Percentiles rank a stretch among this genome's conserved stretches.
phyloP scores from a whole-genome alignment of 2,113 vertebrate species.

The Notiomystis cincta region DNA sequence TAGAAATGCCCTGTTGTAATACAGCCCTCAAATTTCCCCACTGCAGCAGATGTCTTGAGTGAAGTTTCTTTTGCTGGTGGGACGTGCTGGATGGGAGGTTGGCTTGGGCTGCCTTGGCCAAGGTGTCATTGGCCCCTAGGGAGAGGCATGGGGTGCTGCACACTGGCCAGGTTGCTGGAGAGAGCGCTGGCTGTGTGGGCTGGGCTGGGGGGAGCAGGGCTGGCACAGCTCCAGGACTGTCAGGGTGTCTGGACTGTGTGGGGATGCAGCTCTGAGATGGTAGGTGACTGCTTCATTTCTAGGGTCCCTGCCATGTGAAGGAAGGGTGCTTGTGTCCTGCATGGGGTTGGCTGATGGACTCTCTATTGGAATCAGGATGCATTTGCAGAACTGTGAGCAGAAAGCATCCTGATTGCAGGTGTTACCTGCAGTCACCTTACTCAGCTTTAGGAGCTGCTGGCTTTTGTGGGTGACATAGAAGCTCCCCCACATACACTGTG shows the following conservation, averaged over 20 bases:
- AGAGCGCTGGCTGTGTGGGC: rapidly evolving
- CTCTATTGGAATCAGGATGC: neutral
- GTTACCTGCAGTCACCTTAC: neutral
- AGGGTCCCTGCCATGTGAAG: neutral
- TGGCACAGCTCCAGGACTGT: neutral
- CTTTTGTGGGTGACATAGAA: neutral
- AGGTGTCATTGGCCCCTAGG: neutral
- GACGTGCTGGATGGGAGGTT: neutral
- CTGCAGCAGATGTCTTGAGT: neutral
- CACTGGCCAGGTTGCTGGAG: neutral
- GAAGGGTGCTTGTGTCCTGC: neutral
- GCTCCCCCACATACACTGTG: neutral
- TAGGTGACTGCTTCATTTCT: neutral
- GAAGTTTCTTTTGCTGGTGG: neutral
- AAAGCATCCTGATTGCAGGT: neutral
- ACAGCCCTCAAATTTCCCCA: neutral
- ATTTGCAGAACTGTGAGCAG: neutral
- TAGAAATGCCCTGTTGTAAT: neutral
- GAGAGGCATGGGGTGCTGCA: neutral
- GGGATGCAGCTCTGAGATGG: neutral
- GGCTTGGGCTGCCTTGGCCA: neutral
- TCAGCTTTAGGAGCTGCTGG: neutral
- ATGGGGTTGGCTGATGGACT: neutral
- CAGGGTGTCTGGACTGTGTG: neutral
- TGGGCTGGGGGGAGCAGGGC: rapidly evolving